Evolutionary conservation across 2,113 vertebrate genomes (phyloP), one percentile per base, ranked within the genome.

Genomic region (Tor tambroides): DNA sequence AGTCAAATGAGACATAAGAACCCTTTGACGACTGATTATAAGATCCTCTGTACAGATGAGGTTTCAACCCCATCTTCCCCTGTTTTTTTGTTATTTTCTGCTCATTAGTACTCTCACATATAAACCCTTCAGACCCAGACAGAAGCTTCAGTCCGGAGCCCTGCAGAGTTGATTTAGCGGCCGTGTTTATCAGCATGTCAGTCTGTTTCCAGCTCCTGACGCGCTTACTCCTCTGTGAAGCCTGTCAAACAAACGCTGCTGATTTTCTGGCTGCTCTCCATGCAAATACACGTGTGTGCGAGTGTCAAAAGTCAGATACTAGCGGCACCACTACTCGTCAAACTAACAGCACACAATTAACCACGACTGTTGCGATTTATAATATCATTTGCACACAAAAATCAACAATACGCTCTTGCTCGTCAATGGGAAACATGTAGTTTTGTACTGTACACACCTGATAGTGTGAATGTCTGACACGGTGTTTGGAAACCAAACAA

Each of bases 31-130:
- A 21, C 61, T 59, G 65, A 26, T 35, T 49, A 49, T 41, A 26
- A 80, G 21, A 32, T 84, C 61, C 51, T 80, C 32, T 19, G 6
- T 77, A 19, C 19, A 32, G 61, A 32, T 7, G 38, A 65, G 77
- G 59, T 23, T 87, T 26, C 54, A 67, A 43, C 51, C 54, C 17
- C 26, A 54, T 63, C 79, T 54, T 80, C 56, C 35, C 76, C 54
- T 79, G 65, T 30, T 84, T 69, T 85, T 81, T 67, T 72, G 49
- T 38, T 46, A 88, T 90, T 80, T 78, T 80, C 63, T 87, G 77
- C 69, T 89, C 86, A 79, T 88, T 88, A 89, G 85, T 17, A 82
- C 83, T 85, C 71, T 17, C 75, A 88, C 63, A 85, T 77, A 85
- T 71, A 78, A 35, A 81, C 56, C 77, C 76, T 80, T 59, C 83